Evolutionary conservation across 2,888 invertebrate species (phyloP).

Genomic region (Epirrita christyi): DNA sequence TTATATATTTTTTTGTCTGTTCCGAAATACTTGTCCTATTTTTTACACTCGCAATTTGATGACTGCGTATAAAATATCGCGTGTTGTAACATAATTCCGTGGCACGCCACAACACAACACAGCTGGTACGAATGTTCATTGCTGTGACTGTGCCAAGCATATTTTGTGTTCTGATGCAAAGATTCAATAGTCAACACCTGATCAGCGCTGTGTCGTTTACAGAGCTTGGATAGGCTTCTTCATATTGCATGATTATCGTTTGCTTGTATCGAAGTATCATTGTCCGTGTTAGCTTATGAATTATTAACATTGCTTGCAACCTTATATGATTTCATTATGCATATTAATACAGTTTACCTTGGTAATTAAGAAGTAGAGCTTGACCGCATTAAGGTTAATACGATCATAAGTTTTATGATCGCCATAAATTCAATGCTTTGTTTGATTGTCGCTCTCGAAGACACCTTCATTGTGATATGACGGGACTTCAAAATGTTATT

Average conservation of each 20-base stretch:
- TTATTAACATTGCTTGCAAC: conserved; percentile 1
- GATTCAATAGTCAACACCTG: conserved; percentile 32
- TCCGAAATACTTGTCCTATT: conserved; percentile 42
- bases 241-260: conserved; percentile 21
- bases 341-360: conserved; percentile 25
- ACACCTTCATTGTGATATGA: conserved; percentile 32
- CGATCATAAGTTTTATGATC: conserved; percentile 22
- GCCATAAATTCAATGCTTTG: conserved; percentile 36
- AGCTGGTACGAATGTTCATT: conserved; percentile 38
- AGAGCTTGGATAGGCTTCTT: conserved; percentile 16
- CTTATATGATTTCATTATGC: conserved; percentile 27
- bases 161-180: conserved; percentile 34
- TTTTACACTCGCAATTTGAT: conserved; percentile 42
- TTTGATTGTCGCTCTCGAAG: conserved; percentile 36
- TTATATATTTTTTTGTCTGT: conserved; percentile 37
- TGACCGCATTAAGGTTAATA: conserved; percentile 28
- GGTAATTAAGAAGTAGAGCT: conserved; percentile 32
- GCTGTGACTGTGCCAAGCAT: conserved; percentile 40
- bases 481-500: conserved; percentile 46
- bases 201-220: conserved; percentile 27
- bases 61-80: conserved; percentile 42
- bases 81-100: conserved; percentile 40
- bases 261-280: background rate
- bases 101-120: conserved; percentile 38
- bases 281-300: conserved; percentile 1